A percentile compares a stretch with the other conserved stretches of the same genome.
These are phyloP conservation scores for Protobothrops mucrosquamatus DNA, from an alignment of 2,113 vertebrate genomes.

Conservation along the genomic window DNA sequence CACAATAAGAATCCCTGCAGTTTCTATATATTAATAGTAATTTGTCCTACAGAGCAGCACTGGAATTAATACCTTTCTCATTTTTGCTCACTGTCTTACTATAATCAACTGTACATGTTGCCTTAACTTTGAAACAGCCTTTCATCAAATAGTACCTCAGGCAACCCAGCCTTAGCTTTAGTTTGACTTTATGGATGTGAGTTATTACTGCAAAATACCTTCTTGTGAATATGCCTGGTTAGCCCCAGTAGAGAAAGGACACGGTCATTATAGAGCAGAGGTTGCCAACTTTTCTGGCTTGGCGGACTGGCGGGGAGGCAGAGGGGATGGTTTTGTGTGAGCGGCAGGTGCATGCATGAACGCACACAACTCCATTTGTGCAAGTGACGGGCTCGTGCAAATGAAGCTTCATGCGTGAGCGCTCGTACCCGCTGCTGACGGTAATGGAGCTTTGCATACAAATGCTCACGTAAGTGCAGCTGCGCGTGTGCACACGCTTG, in stretches of 20 bases:
- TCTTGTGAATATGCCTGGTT: constrained; percentile 23
- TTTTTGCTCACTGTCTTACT: constrained; percentile 42
- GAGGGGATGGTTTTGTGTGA: neutral
- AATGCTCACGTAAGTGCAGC: neutral
- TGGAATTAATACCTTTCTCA: constrained; percentile 59
- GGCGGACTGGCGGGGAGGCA: neutral
- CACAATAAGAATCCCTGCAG: constrained; percentile 55
- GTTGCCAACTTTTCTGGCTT: neutral
- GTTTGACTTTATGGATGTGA: constrained; percentile 22
- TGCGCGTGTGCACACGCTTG: neutral
- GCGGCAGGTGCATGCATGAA: neutral
- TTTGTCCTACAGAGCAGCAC: constrained; percentile 48
- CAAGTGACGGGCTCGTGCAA: neutral
- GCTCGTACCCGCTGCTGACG: neutral
- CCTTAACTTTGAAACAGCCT: constrained; percentile 62
- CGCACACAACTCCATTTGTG: neutral
- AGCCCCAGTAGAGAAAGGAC: neutral
- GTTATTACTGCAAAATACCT: constrained; percentile 11
- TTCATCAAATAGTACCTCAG: constrained; percentile 59
- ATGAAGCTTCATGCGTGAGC: neutral
- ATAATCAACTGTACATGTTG: constrained; percentile 63
- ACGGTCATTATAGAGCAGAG: neutral
- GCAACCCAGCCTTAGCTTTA: constrained; percentile 42
- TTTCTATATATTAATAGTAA: constrained; percentile 42
- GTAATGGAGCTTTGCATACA: neutral